Base-by-base conservation (phyloP, 1,140 invertebrate species). In the Euschistus heros region DNA sequence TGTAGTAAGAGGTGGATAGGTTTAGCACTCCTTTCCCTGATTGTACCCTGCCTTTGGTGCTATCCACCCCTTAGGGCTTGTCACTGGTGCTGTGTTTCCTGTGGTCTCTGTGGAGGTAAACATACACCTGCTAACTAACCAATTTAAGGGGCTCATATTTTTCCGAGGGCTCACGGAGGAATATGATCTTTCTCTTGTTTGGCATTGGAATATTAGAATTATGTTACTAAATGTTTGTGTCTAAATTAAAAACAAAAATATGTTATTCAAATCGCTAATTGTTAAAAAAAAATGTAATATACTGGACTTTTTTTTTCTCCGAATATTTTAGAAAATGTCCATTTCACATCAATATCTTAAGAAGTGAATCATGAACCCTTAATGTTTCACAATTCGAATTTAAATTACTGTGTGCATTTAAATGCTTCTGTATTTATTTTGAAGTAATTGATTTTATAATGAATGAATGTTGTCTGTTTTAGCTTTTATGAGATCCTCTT, bases 1-100 rank as follows among this genome's bases (percentile, higher is more conserved):
- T 84, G 82, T 71, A 76, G 79, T 37, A 73, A 80, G 67, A 77
- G 80, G 60, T 97, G 94, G 93, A 75, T 92, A 66, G 89, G 89
- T 66, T 77, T 96, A 69, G 85, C 89, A 17, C 77, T 95, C 64
- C 82, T 96, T 46, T 92, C 90, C 46, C 75, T 96, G 63, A 77
- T 96, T 70, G 86, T 96, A 72, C 94, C 93, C 65, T 96, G 94
- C 77, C 81, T 97, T 65, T 96, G 92, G 83, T 91, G 91, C 77
- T 96, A 96, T 79, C 83, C 88, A 70, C 92, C 90, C 46, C 80
- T 94, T 22, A 83, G 85, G 68, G 86, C 88, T 67, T 88, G 89
- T 72, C 92, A 96, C 77, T 82, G 82, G 77, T 89, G 88, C 70
- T 88, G 89, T 54, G 80, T 88, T 64, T 78, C 80, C 7, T 90